phyloP scores from a whole-genome alignment of 2,113 vertebrate genomes.

The Tupaia chinensis region DNA sequence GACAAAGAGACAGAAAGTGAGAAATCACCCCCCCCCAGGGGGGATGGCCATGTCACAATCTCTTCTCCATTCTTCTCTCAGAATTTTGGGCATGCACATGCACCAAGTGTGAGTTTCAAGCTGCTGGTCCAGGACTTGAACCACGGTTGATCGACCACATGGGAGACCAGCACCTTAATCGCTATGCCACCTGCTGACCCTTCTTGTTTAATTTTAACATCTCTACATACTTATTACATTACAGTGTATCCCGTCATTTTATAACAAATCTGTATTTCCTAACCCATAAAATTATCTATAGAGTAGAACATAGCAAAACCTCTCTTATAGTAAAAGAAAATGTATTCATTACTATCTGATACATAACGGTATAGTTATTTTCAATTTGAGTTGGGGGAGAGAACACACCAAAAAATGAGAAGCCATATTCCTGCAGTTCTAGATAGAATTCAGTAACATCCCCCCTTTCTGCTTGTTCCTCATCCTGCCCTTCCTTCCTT shows the following conservation, averaged over 20 bases:
- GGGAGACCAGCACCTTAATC: too few species aligned
- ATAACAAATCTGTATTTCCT: background rate
- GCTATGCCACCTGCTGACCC: too few species aligned
- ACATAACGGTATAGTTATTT: constrained; percentile 18
- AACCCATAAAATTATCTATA: constrained; percentile 43
- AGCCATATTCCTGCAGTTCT: background rate
- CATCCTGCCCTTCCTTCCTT: too few species aligned
- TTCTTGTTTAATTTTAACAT: too few species aligned
- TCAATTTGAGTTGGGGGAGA: background rate
- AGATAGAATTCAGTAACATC: background rate
- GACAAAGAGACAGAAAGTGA: too few species aligned
- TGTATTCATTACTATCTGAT: constrained; percentile 21
- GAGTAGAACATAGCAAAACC: background rate
- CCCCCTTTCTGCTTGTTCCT: constrained; percentile 4
- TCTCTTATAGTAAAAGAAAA: background rate
- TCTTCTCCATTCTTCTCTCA: too few species aligned
- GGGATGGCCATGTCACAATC: too few species aligned
- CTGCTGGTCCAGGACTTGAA: too few species aligned
- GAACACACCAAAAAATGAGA: background rate
- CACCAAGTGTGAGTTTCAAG: too few species aligned
- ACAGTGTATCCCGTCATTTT: constrained; percentile 26
- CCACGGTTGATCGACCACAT: too few species aligned
- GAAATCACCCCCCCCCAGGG: too few species aligned
- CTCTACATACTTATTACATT: background rate
- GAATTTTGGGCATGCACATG: too few species aligned